These are phyloP conservation scores for Eilema depressum DNA, from an alignment of 2,888 invertebrate species.

Conservation along the genomic window DNA sequence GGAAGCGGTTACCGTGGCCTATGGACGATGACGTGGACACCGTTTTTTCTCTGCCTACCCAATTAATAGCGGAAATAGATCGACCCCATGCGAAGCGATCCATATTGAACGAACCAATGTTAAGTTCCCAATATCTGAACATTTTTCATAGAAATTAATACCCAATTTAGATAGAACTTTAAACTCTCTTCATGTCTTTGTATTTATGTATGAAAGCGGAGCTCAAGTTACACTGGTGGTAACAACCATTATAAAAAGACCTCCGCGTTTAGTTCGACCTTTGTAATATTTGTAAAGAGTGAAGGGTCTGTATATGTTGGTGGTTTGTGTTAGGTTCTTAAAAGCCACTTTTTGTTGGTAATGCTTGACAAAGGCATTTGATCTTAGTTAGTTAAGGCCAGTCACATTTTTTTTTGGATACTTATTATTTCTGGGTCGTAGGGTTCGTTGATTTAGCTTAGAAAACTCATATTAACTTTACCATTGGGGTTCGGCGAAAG, in stretches of 20 bases:
- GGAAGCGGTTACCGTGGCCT: no score
- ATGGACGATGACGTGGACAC: no score
- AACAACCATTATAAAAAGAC: neutral
- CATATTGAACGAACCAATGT: slow-evolving; percentile 21
- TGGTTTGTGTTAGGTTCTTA: slow-evolving; percentile 14
- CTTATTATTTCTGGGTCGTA: slow-evolving; percentile 29
- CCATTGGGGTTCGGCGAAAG: no score
- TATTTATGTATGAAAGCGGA: slow-evolving; percentile 9
- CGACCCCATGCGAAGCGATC: slow-evolving; percentile 39
- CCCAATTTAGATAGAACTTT: slow-evolving; percentile 23
- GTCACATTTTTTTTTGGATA: slow-evolving; percentile 40
- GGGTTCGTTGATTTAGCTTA: slow-evolving; percentile 16
- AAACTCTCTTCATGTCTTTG: slow-evolving; percentile 10
- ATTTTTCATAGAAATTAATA: neutral
- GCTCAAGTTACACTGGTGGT: slow-evolving; percentile 19
- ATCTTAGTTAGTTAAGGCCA: slow-evolving; percentile 52
- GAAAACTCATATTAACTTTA: neutral
- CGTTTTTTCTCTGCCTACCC: slow-evolving; percentile 24
- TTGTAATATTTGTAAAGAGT: slow-evolving; percentile 23
- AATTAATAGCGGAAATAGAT: slow-evolving; percentile 42
- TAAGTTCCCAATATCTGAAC: slow-evolving; percentile 1
- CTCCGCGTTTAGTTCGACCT: neutral
- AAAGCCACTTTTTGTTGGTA: slow-evolving; percentile 38
- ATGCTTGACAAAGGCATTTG: slow-evolving; percentile 49
- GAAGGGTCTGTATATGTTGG: slow-evolving; percentile 22